phyloP scores from a whole-genome alignment of 2,113 vertebrate species.

The Sminthopsis crassicaudata region DNA sequence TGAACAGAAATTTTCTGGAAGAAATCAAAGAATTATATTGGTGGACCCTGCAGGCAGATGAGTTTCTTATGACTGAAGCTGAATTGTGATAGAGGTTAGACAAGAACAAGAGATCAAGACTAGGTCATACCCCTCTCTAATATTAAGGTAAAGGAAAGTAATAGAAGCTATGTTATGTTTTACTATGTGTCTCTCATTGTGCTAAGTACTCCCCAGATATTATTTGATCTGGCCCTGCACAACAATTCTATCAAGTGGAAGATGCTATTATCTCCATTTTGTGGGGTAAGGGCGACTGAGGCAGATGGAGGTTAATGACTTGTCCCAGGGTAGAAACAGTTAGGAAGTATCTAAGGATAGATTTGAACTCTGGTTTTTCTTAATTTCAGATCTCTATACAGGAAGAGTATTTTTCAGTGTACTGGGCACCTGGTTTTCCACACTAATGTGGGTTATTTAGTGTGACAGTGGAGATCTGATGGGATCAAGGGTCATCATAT shows the following conservation, averaged over 20 bases:
- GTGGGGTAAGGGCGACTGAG: not conserved
- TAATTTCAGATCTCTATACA: too few relatives aligned
- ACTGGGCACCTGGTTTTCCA: not conserved
- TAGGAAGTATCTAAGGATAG: not conserved
- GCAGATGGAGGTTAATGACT: not conserved
- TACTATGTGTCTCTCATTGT: not conserved
- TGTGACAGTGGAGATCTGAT: not conserved
- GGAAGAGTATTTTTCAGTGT: not conserved
- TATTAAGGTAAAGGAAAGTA: not conserved
- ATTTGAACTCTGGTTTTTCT: not conserved
- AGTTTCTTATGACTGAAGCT: not conserved
- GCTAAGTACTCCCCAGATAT: too few relatives aligned
- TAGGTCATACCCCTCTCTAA: not conserved
- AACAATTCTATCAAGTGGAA: too few relatives aligned
- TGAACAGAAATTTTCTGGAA: not conserved
- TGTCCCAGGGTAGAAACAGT: not conserved
- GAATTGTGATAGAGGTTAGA: not conserved
- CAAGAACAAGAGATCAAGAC: not conserved
- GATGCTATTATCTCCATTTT: not conserved
- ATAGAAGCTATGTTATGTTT: not conserved
- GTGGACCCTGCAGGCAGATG: not conserved
- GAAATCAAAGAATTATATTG: not conserved
- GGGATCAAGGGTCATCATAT: not conserved
- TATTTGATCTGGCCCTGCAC: too few relatives aligned
- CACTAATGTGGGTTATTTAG: not conserved